Base-by-base conservation (phyloP, 1,140 invertebrate species). In the Andrena cerasifolii region DNA sequence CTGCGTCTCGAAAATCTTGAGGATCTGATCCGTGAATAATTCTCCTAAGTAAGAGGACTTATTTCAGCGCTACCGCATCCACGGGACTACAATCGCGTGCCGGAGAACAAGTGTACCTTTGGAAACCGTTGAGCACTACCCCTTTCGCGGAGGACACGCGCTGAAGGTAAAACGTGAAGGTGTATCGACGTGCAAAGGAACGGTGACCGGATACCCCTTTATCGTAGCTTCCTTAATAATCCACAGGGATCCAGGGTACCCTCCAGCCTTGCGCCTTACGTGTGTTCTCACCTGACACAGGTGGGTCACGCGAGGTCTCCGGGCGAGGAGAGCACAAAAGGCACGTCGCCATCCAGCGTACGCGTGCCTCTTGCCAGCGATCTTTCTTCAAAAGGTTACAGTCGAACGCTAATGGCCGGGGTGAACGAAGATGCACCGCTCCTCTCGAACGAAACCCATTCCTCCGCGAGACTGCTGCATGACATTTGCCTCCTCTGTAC, bases 361-460 rank as follows among this genome's bases (percentile, higher is more conserved):
- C 71, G 56, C 71, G 77, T 59, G 71, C 58, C 59, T 75, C 26
- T 16, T 49, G 10, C 36, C 51, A 36, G 14, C 45, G 66, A 79
- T 82, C 71, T 66, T 75, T 75, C 70, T 40, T 21, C 45, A 24
- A 82, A 82, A 82, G 80, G 80, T 82, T 79, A 82, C 49, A 70
- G 53, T 71, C 16, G 58, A 63, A 54, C 71, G 58, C 40, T 81
- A 81, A 81, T 78, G 62, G 79, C 53, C 26, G 5, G 40, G 24
- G 26, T n/a, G 31, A 73, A 77, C 54, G 49, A 71, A 78, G 79
- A 81, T 81, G 75, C 75, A 40, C 74, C 74, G 56, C 26, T 72
- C 63, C 71, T 68, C 16, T 28, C 12, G 24, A 14, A 53, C 14
- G 31, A 63, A 68, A 28, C 21, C 16, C 40, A 58, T 54, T 33